phyloP scores from a whole-genome alignment of 1,140 invertebrate genomes.

The Drosophila pseudoananassae region DNA sequence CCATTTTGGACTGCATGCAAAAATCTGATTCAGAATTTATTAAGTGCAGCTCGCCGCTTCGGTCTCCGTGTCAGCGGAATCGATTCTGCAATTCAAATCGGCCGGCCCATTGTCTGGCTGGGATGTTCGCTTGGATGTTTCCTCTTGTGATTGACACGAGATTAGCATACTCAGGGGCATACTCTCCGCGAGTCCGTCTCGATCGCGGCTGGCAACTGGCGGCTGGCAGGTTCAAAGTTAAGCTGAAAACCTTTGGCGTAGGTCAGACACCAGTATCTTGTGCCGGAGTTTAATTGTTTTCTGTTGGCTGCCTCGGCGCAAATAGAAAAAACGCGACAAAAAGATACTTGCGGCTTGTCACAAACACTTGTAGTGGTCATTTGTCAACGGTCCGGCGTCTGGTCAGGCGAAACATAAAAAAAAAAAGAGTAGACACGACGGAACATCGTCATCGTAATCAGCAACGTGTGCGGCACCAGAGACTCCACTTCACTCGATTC shows the following conservation, averaged over 20 bases:
- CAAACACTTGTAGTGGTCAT: conserved; percentile 79
- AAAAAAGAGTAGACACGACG: conserved; percentile 23
- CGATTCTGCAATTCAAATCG: conserved; percentile 79
- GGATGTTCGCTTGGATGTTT: conserved; percentile 41
- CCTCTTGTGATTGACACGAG: conserved; percentile 72
- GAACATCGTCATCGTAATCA: conserved; percentile 78
- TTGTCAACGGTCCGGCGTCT: conserved; percentile 68
- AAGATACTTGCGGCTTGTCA: conserved; percentile 78
- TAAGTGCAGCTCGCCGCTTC: conserved; percentile 61
- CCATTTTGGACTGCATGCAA: conserved; percentile 69
- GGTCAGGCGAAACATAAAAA: conserved; percentile 18
- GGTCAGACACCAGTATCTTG: conserved; percentile 41
- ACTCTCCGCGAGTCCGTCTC: not conserved
- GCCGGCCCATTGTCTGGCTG: conserved; percentile 60
- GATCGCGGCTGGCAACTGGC: conserved; percentile 18
- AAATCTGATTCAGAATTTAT: conserved; percentile 80
- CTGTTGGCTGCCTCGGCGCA: conserved; percentile 27
- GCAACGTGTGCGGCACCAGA: conserved; percentile 72
- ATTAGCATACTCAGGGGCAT: conserved; percentile 63
- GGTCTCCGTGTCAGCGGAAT: conserved; percentile 37
- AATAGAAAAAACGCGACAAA: conserved; percentile 62
- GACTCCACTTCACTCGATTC: conserved; percentile 6
- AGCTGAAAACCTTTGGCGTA: conserved; percentile 71
- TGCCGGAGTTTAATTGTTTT: conserved; percentile 77
- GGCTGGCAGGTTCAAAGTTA: conserved; percentile 70